Base-by-base conservation (phyloP, 1,140 invertebrate species). In the Belonocnema kinseyi region DNA sequence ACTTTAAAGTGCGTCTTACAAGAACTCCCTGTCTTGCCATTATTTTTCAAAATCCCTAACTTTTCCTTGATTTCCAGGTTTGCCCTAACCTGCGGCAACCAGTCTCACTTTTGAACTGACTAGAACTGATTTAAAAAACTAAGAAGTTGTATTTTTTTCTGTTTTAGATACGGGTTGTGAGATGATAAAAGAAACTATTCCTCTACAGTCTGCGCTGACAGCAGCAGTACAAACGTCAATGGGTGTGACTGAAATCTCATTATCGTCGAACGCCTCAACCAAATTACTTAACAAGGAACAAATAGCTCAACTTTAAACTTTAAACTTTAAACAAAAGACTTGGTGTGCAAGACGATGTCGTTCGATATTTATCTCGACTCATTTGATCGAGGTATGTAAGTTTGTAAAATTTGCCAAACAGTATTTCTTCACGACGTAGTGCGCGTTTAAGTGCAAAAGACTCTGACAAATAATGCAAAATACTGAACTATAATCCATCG, bases 181-280 rank as follows among this genome's bases (percentile, higher is more conserved):
- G 72, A 76, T 83, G 80, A 78, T 82, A 78, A 88, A 88, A 70
- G 90, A 91, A 80, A 89, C 85, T 76, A 86, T 90, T 75, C 90
- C 90, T 61, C 76, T 91, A 21, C 88, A 89, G 76, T 84, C 88
- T 76, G 90, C 89, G 52, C 79, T 90, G 40, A 88, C 86, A 40
- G 83, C 87, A 17, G 88, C 89, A 17, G 90, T 90, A 52, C 88
- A 89, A 83, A 90, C 89, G 54, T 91, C 90, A n/a, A 85, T 88
- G 40, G 88, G 88, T 58, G 86, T 90, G 66, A 89, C 88, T 61
- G 88, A 90, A 84, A 90, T 90, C 82, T 87, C 89, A 54, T 77
- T 88, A 76, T 79, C 87, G 76, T 88, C 89, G 40, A 89, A 88
- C 83, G 84, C 85, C 70, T 87, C 87, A 58, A 85, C 82, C 74